Base-by-base conservation (phyloP, 2,113 vertebrate species). In the Psittacula cyanocephala region DNA sequence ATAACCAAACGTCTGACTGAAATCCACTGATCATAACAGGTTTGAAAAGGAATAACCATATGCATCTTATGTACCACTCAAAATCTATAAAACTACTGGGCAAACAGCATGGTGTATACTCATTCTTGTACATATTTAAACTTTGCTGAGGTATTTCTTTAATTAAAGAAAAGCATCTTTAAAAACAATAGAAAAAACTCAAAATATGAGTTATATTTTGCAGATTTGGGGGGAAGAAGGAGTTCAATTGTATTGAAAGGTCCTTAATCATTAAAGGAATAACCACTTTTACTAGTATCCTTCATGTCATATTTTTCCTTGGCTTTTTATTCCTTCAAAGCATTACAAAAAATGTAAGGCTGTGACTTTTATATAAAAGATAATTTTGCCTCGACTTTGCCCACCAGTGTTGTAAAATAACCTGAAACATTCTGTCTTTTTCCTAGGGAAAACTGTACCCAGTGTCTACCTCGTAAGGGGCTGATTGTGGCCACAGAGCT, bases 101-200 rank as follows among this genome's bases (percentile, higher is more conserved):
- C 89, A 96, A 93, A 96, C 91, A 95, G 96, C 74, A 28, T 52
- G 16, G 68, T 57, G 78, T 82, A 37, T 71, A 59, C 86, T 94
- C 3, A 0, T 89, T 76, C 92, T 95, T 88, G 93, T 4, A 92
- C 67, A 50, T 75, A 86, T 53, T 86, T 91, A 88, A 96, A 86
- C 52, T 94, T 97, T 91, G 93, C 84, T 97, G 97, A 97, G 97
- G 97, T 97, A 97, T 97, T 97, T 96, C 59, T 91, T 95, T 85
- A 93, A 91, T 91, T 93, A 94, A 92, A 85, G 93, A 96, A 94
- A 91, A 95, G 71, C 57, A 82, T 96, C 69, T 82, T 84, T 65
- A 62, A 85, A 94, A 96, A 82, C 65, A 84, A 76, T 15, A 84
- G 81, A 71, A 49, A 95, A 93, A 79, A 68, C 67, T 91, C 88